These are phyloP conservation scores for Eurystomus gularis DNA, from an alignment of 2,113 vertebrate genomes.

Conservation along the genomic window DNA sequence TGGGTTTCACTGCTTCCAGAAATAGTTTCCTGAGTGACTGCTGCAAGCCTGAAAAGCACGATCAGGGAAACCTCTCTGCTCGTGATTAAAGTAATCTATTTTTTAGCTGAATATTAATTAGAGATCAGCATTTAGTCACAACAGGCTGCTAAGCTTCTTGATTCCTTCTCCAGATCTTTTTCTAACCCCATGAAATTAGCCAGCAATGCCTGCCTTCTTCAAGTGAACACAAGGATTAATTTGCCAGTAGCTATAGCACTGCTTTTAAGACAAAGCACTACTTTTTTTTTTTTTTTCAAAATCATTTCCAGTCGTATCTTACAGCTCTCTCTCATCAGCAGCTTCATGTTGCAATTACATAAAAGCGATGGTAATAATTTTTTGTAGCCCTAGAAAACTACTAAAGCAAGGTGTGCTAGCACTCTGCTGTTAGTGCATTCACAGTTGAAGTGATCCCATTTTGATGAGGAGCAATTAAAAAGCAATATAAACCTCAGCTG, in stretches of 20 bases:
- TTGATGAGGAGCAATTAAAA: background rate
- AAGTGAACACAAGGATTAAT: background rate
- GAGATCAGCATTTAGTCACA: slow-evolving; percentile 63
- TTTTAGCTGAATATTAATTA: slow-evolving; percentile 73
- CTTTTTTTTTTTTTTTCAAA: background rate
- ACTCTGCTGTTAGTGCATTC: background rate
- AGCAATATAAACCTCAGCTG: background rate
- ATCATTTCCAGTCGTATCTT: background rate
- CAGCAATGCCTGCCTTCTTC: background rate
- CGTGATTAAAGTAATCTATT: slow-evolving; percentile 65
- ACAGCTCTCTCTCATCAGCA: background rate
- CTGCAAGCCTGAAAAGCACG: slow-evolving; percentile 55
- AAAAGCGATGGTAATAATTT: background rate
- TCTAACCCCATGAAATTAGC: background rate
- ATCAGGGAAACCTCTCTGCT: slow-evolving; percentile 66
- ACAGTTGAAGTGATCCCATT: background rate
- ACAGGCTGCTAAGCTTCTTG: slow-evolving; percentile 58
- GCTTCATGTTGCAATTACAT: background rate
- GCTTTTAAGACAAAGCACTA: background rate
- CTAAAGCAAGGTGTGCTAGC: background rate
- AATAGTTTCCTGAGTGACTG: slow-evolving; percentile 67
- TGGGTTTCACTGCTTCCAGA: slow-evolving; percentile 57
- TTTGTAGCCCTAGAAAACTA: background rate
- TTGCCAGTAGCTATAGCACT: background rate
- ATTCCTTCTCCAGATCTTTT: background rate